phyloP scores from a whole-genome alignment of 1,140 invertebrate genomes.

The Trypoxylus dichotomus region DNA sequence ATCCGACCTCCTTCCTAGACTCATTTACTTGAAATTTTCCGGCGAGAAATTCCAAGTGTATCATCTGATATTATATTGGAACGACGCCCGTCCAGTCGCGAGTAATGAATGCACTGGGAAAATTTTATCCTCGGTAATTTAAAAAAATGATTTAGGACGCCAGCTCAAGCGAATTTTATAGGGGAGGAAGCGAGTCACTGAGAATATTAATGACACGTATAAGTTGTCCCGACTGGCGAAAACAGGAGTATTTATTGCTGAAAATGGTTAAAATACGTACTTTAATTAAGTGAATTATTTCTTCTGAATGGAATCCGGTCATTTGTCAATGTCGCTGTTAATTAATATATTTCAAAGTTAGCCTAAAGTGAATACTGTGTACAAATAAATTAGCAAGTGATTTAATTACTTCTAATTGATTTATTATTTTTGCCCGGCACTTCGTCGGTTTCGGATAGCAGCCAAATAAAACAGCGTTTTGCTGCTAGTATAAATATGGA shows the following conservation, averaged over 20 bases:
- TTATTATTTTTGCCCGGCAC: background rate
- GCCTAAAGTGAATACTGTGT: background rate
- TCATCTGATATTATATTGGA: background rate
- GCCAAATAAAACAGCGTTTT: background rate
- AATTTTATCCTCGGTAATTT: background rate
- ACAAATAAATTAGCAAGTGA: conserved; percentile 3
- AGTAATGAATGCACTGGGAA: background rate
- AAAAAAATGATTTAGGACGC: conserved; percentile 15
- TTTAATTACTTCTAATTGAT: conserved; percentile 1
- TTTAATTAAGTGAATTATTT: conserved; percentile 4
- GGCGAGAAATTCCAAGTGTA: background rate
- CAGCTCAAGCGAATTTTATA: background rate
- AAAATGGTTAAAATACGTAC: conserved; percentile 2
- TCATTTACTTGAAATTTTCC: no score
- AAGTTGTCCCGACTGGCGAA: conserved; percentile 1
- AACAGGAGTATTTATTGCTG: background rate
- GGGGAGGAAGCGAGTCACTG: background rate
- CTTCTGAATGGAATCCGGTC: conserved; percentile 5
- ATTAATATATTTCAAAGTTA: conserved; percentile 4
- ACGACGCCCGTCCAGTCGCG: background rate
- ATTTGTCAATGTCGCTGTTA: background rate
- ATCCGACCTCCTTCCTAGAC: no score
- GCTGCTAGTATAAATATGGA: background rate
- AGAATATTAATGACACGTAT: conserved; percentile 3
- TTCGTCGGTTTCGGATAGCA: background rate